Evolutionary conservation across 2,888 invertebrate genomes (phyloP), one percentile per base, ranked within the genome.

Genomic region (Rhogogaster chlorosoma): DNA sequence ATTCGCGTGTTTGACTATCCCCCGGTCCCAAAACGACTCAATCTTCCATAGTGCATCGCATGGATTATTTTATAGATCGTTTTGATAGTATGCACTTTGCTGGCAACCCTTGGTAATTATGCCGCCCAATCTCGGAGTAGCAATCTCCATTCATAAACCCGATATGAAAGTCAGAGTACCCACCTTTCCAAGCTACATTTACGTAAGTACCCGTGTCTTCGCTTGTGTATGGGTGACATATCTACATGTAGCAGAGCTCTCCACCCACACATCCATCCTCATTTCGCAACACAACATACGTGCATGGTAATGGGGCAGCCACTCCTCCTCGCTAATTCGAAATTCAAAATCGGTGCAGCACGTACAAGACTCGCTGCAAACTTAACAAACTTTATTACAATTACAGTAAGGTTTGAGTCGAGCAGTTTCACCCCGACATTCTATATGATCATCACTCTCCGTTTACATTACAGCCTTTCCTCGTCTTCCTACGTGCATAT

Each of bases 111-210:
- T 53, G 80, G 80, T 32, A 83, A 83, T 83, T 83, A 67, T 83
- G 32, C 83, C 67, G 36, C 57, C 61, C 80, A 61, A 83, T 83
- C 83, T 83, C 70, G 45, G 29, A 70, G 45, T 15, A 36, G 83
- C 49, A 83, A 83, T 83, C 70, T 83, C 70, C 83, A 83, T 83
- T 67, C 83, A 70, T 70, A 83, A 83, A 83, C 67, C 26, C 49
- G 83, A 83, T 83, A 67, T 83, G 83, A 83, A 83, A 70, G 67
- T 83, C 67, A 67, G 83, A 83, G 83, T 57, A 15, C 38, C 57
- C 45, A 29, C 32, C 78, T 78, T 38, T 61, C 22, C 32, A 77
- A 29, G 77, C 73, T 71, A 73, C 73, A 73, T 73, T 73, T 73
- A 73, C 73, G n/a, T 42, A 42, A 42, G 73, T 73, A 32, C 67